These are phyloP conservation scores for Cariama cristata DNA, from an alignment of 2,113 vertebrate genomes.

Conservation along the genomic window DNA sequence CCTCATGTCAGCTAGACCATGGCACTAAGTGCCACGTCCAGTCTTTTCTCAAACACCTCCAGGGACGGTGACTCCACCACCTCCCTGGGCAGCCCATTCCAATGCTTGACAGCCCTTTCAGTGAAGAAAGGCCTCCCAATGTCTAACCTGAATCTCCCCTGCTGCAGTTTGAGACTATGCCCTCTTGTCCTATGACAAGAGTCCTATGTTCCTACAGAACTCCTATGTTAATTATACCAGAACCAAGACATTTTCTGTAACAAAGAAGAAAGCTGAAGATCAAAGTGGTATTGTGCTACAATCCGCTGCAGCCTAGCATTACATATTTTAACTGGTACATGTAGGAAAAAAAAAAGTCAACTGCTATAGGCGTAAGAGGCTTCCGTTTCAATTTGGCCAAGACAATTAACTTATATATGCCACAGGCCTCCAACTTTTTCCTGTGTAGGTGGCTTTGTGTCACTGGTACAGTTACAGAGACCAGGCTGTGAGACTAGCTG, in stretches of 20 bases:
- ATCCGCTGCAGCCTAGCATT: neutral
- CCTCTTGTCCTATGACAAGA: no score
- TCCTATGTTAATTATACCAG: neutral
- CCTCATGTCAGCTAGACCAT: no score
- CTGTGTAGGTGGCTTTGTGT: neutral
- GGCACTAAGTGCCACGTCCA: no score
- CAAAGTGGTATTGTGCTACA: neutral
- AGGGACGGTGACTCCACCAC: no score
- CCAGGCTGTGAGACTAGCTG: neutral
- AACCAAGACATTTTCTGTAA: neutral
- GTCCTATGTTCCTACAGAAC: neutral
- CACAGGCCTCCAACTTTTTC: neutral
- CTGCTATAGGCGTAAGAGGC: neutral
- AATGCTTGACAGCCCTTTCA: no score
- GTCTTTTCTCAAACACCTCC: no score
- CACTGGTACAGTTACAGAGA: neutral
- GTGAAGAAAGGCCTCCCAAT: no score
- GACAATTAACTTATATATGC: accelerated
- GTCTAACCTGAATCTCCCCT: no score
- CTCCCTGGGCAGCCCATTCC: no score
- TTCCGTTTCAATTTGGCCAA: neutral
- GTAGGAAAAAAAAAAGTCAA: neutral
- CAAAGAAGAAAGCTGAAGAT: neutral
- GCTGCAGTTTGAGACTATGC: no score
- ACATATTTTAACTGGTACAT: neutral